Evolutionary conservation across 2,797 vertebrate species (phyloP), one percentile per base, ranked within the genome.

Genomic region (Diceros bicornis): DNA sequence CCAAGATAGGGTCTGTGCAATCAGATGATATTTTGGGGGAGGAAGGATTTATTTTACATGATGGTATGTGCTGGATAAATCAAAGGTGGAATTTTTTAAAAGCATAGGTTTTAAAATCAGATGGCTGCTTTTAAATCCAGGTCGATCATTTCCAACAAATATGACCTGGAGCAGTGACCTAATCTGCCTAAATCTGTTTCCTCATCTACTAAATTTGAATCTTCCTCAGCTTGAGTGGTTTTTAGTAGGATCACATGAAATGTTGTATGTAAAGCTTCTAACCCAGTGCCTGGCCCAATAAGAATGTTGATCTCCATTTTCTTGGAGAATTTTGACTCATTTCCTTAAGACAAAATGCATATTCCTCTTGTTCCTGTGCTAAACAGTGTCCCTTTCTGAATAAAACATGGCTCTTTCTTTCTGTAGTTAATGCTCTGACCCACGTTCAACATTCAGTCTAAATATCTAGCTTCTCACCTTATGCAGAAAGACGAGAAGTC

Each of bases 61-160:
- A 71, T 72, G 23, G 14, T 57, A 59, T 18, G 21, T 50, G 71
- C 7, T 91, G 52, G 25, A 57, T 64, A 93, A 83, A 78, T 27
- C 37, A 69, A 71, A 1, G 18, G 18, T 52, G 0, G 18, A 21
- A 18, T 85, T 92, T 95, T 95, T 41, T 4, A 66, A 85, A 92
- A 81, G 6, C 29, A 21, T n/a, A 50, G 27, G 18, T n/a, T 91
- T 96, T 75, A 68, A 37, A 83, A 82, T 91, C 27, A 72, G 29
- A 88, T 6, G 85, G 37, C 13, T 88, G 12, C 32, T 61, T 94
- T 88, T 89, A 83, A 90, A 93, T 94, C 32, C 44, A 95, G 37
- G 21, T n/a, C 18, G 77, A 27, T 94, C 25, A 23, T 61, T 75
- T 66, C 23, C 32, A 94, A 52, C 7, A 87, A 55, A 4, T 61